Conservation (phyloP, 2,888 invertebrate species). For the Synanthedon myopaeformis region DNA sequence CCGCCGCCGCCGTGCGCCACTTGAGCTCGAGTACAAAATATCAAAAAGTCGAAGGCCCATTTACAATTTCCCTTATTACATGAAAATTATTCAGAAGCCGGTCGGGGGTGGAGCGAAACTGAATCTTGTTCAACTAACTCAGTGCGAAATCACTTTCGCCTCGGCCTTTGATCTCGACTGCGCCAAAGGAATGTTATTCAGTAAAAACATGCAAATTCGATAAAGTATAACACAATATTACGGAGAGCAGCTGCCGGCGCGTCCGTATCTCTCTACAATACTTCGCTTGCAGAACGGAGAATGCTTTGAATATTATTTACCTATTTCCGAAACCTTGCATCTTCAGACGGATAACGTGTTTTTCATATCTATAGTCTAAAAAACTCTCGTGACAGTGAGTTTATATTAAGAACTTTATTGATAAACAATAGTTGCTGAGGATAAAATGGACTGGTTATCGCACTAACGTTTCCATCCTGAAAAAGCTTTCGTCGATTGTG, state of each 20-base stretch:
- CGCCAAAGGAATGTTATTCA: constrained; percentile 70
- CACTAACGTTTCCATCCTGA: no score
- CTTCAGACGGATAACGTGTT: no score
- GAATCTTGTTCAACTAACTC: constrained; percentile 69
- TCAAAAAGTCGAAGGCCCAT: constrained; percentile 48
- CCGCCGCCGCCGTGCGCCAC: background rate
- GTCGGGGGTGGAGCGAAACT: constrained; percentile 47
- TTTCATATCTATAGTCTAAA: background rate
- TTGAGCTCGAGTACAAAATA: constrained; percentile 14
- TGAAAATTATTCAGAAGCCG: constrained; percentile 63
- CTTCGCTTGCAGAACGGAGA: constrained; percentile 25
- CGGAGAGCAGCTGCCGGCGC: constrained; percentile 41
- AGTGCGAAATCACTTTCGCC: constrained; percentile 69
- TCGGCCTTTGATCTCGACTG: constrained; percentile 64
- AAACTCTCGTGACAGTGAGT: background rate
- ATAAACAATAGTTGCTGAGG: no score
- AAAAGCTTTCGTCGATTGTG: no score
- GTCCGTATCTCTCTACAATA: constrained; percentile 27
- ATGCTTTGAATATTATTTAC: constrained; percentile 44
- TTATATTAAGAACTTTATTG: constrained; percentile 1
- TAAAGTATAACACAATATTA: constrained; percentile 70
- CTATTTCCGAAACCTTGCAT: constrained; percentile 12
- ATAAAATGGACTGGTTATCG: no score
- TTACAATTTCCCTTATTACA: constrained; percentile 64
- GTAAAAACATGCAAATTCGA: constrained; percentile 72